phyloP scores from a whole-genome alignment of 2,113 vertebrate species.

The Okapia johnstoni region DNA sequence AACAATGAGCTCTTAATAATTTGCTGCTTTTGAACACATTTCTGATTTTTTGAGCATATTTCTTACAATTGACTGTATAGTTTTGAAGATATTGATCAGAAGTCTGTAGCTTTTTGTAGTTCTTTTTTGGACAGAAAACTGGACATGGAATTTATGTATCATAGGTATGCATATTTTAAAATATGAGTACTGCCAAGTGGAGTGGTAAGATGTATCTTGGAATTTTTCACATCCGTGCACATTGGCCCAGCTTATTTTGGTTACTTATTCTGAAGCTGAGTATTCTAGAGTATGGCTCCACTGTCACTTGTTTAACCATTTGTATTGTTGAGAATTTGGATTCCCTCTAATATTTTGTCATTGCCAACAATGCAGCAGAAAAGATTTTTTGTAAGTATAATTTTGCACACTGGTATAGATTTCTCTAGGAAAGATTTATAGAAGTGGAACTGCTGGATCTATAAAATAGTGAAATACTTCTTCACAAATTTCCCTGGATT shows the following conservation, averaged over 20 bases:
- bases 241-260: not conserved
- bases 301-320: not conserved
- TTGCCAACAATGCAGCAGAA: not conserved
- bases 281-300: not conserved
- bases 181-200: not conserved
- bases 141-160: not conserved
- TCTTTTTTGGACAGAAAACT: not conserved
- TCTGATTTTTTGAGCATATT: not conserved
- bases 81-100: not conserved
- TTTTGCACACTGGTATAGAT: not conserved
- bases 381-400: not conserved
- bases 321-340: not conserved
- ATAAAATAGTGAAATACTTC: not conserved
- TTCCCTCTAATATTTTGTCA: not conserved
- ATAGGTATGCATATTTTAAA: not conserved
- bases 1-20: not conserved
- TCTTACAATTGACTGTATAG: not conserved
- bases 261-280: not conserved
- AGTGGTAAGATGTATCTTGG: not conserved
- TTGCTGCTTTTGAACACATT: not conserved
- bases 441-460: not conserved
- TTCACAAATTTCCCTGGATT: not conserved
- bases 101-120: not conserved
- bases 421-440: not conserved
- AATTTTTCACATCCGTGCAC: not conserved